phyloP scores from a whole-genome alignment of 1,140 invertebrate genomes.

The Cylas formicarius region DNA sequence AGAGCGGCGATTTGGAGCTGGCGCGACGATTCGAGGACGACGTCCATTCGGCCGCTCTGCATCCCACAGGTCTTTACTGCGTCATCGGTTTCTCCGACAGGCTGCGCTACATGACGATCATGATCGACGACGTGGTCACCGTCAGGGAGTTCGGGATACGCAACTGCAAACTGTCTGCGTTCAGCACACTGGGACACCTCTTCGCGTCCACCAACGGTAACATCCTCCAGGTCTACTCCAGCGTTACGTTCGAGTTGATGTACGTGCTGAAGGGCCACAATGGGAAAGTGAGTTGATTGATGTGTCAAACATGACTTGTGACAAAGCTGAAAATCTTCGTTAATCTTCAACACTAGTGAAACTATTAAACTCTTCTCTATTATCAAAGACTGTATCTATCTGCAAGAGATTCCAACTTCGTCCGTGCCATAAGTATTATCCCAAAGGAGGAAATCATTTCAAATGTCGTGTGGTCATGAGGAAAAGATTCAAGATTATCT shows the following conservation, averaged over 20 bases:
- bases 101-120: constrained; percentile 73
- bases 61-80: constrained; percentile 78
- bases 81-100: constrained; percentile 88
- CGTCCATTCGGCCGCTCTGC: constrained; percentile 47
- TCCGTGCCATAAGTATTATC: no score
- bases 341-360: no score
- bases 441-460: no score
- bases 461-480: no score
- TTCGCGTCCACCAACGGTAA: constrained; percentile 75
- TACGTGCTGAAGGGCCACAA: constrained; percentile 74
- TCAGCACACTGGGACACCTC: constrained; percentile 73
- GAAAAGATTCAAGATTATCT: no score
- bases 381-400: no score
- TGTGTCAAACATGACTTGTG: neutral
- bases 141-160: constrained; percentile 69
- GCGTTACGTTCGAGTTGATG: constrained; percentile 62
- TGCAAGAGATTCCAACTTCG: no score
- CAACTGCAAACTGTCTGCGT: constrained; percentile 59
- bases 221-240: constrained; percentile 71
- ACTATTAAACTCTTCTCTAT: no score
- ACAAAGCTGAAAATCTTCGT: no score
- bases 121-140: constrained; percentile 78
- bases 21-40: constrained; percentile 35
- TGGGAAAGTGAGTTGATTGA: constrained; percentile 49
- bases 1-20: constrained; percentile 67